A percentile compares a stretch with the other conserved stretches of the same genome.
phyloP scores from a whole-genome alignment of 2,888 invertebrate species.

The Zygothrica quintamaculata region DNA sequence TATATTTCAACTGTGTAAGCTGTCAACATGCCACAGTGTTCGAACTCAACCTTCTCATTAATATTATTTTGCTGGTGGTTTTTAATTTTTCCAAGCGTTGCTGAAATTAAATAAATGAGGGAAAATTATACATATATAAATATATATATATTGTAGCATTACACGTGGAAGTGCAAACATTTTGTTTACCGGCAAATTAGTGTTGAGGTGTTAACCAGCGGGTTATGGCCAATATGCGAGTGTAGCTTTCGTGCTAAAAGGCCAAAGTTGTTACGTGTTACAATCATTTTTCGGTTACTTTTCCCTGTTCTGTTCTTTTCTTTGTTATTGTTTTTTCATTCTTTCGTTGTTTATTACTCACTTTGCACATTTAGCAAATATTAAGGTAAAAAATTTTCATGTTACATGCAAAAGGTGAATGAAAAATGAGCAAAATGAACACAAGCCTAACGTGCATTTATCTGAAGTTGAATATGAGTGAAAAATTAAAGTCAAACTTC shows the following conservation, averaged over 20 bases:
- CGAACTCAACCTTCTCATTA: conserved; percentile 62
- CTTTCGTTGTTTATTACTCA: background rate
- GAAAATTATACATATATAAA: too few species aligned
- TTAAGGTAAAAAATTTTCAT: conserved; percentile 23
- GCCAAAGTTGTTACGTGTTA: conserved; percentile 36
- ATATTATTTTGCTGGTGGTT: conserved; percentile 34
- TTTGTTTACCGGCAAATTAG: conserved; percentile 14
- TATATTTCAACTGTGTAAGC: conserved; percentile 51
- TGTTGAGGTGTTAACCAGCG: conserved; percentile 1
- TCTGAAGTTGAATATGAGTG: conserved; percentile 7
- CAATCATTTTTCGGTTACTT: background rate
- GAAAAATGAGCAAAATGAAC: conserved; percentile 4
- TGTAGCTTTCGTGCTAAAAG: conserved; percentile 11
- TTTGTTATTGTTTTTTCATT: too few species aligned
- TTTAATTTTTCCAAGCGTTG: conserved; percentile 22
- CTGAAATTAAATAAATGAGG: conserved; percentile 48
- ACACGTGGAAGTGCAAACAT: background rate
- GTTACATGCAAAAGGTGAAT: conserved; percentile 47
- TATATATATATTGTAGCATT: too few species aligned
- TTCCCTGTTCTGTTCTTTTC: background rate
- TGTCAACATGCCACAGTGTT: conserved; percentile 42
- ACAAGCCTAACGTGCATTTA: conserved; percentile 22
- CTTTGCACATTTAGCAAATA: conserved; percentile 1
- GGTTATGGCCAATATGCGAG: background rate
- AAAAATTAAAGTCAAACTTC: too few species aligned